Conservation (phyloP, 23 tunicate species). For the Botrylloides violaceus region DNA sequence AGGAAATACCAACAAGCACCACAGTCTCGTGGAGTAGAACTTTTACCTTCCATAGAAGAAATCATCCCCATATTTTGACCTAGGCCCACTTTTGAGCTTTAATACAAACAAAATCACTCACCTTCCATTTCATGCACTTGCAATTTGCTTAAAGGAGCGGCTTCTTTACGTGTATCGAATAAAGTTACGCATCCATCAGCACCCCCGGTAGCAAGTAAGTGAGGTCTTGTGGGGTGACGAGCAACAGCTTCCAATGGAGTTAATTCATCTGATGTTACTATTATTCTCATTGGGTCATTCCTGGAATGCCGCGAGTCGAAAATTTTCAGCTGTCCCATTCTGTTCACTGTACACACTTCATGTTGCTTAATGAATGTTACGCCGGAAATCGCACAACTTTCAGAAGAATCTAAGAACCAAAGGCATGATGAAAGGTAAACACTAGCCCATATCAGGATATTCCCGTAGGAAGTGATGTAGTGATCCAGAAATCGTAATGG, state of each 20-base stretch:
- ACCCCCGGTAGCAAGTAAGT: conserved; percentile 72
- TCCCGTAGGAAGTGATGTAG: too few relatives aligned
- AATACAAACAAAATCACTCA: conserved; percentile 3
- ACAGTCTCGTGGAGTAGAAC: too few relatives aligned
- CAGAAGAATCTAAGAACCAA: conserved; percentile 19
- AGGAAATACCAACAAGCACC: too few relatives aligned
- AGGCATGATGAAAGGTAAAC: not conserved
- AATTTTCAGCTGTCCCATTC: conserved; percentile 59
- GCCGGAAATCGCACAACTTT: conserved; percentile 68
- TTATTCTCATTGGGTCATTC: conserved; percentile 38
- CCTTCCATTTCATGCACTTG: conserved; percentile 76
- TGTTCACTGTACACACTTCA: conserved; percentile 20
- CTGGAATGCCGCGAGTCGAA: conserved; percentile 55
- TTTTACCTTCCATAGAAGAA: too few relatives aligned
- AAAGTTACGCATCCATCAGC: conserved; percentile 80
- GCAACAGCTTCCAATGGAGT: conserved; percentile 37
- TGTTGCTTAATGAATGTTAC: conserved; percentile 33
- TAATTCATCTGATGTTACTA: conserved; percentile 46
- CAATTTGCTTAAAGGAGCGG: conserved; percentile 52
- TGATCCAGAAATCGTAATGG: too few relatives aligned
- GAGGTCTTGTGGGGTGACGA: conserved; percentile 73
- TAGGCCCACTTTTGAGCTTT: too few relatives aligned
- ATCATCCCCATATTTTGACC: too few relatives aligned
- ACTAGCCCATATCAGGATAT: too few relatives aligned
- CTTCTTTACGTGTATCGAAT: conserved; percentile 71